These are phyloP conservation scores for Cryptophagus acutangulus DNA, from an alignment of 2,888 invertebrate genomes.

Conservation along the genomic window DNA sequence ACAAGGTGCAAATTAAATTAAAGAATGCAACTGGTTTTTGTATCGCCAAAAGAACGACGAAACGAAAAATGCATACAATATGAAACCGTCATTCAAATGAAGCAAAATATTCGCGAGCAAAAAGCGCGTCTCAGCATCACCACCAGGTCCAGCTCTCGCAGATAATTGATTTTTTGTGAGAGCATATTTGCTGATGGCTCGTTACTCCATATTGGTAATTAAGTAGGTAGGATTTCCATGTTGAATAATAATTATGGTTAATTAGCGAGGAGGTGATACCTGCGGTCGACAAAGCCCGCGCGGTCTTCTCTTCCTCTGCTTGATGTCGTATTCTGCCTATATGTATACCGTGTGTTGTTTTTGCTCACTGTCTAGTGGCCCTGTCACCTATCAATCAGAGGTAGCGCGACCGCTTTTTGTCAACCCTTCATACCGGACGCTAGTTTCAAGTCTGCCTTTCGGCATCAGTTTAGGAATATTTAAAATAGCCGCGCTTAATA, in stretches of 20 bases:
- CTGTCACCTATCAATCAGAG: constrained; percentile 51
- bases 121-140: too few species aligned
- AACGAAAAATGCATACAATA: too few species aligned
- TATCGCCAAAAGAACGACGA: too few species aligned
- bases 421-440: constrained; percentile 48
- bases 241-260: constrained; percentile 41
- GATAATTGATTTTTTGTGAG: too few species aligned
- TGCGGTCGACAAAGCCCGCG: constrained; percentile 2
- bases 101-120: too few species aligned
- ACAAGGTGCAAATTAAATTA: too few species aligned
- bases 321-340: too few species aligned
- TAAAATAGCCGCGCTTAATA: constrained; percentile 47
- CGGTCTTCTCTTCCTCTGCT: too few species aligned
- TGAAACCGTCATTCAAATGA: too few species aligned
- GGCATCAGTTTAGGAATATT: constrained; percentile 43
- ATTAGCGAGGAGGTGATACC: constrained; percentile 33
- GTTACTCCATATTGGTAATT: constrained; percentile 35
- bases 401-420: constrained; percentile 50
- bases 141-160: too few species aligned
- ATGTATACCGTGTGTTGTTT: constrained; percentile 35
- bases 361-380: constrained; percentile 46
- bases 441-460: constrained; percentile 42
- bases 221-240: constrained; percentile 36
- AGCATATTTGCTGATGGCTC: too few species aligned
- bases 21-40: too few species aligned